Evolutionary conservation across 2,113 vertebrate genomes (phyloP), one percentile per base, ranked within the genome.

Genomic region (Tauraco erythrolophus): DNA sequence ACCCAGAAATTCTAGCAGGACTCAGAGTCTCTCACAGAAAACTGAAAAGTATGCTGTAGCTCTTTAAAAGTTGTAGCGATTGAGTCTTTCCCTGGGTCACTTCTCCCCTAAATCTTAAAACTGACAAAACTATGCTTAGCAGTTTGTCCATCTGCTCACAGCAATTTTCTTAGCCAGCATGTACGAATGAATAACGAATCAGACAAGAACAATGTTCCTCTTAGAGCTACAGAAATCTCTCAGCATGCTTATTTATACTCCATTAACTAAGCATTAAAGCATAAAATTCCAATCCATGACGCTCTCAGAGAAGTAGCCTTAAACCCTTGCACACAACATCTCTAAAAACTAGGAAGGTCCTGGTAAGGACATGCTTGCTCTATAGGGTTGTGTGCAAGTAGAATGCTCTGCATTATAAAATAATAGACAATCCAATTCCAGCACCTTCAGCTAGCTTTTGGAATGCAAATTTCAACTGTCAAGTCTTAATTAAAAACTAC

Each of bases 391-490:
- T 50, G 24, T 80, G 35, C 54, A 64, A 82, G 64, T 27, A 50
- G n/a, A 77, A 65, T 50, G 24, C 37, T 56, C 41, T 53, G 45
- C 24, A n/a, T 83, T 77, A 64, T 48, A 79, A 96, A 96, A 93
- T 58, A 97, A 86, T 22, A 97, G 85, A 94, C 76, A 97, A 96
- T 92, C 87, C 80, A 91, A 94, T 97, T 92, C 94, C 87, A 94
- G 41, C 43, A 94, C 91, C 94, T 95, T 98, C 92, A 93, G 30
- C 31, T 96, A 82, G 96, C 98, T 98, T 98, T 98, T 98, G 86
- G 98, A 98, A 98, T 98, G 98, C 98, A 98, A 98, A 98, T 98
- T 98, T 97, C 80, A 96, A 85, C 97, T 98, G 98, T 98, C 98
- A 98, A 94, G 91, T 94, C 95, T 97, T 98, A 98, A 98, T 98